These are phyloP conservation scores for rabbit (Oryctolagus cuniculus) DNA, from an alignment of 2,113 vertebrate species.

Conservation along the genomic window mOryCun1.1 NC_091445.1:74012501-74013000, in stretches of 20 bases:
- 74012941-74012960: neutral
- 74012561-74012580: neutral
- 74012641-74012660: neutral
- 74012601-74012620: neutral
- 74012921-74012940: neutral
- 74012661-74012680: neutral
- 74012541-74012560: neutral
- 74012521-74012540: neutral
- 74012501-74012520: neutral
- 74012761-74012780: neutral
- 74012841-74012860: neutral
- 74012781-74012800: neutral
- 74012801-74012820: neutral
- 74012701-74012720: neutral
- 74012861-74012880: neutral
- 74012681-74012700: neutral
- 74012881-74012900: neutral
- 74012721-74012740: neutral
- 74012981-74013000: neutral
- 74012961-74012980: neutral
- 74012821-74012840: neutral
- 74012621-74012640: neutral
- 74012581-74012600: neutral
- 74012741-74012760: neutral
- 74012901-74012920: slow-evolving; percentile 7